phyloP scores from a whole-genome alignment of 2,888 invertebrate species.

The Ophion ellenae region DNA sequence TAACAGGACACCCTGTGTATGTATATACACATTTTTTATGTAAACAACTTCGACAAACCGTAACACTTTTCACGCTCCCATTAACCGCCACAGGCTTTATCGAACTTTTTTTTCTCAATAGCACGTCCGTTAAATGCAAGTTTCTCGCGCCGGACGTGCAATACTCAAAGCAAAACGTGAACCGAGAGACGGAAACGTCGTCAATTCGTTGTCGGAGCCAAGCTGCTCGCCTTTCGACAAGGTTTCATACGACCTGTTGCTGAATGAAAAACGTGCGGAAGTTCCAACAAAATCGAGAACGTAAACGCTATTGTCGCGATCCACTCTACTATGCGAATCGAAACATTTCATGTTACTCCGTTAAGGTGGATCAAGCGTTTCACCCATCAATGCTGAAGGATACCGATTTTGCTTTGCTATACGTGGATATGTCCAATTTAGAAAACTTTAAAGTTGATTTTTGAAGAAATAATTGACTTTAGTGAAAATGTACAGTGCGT shows the following conservation, averaged over 20 bases:
- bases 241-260: conserved; percentile 1
- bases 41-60: conserved; percentile 21
- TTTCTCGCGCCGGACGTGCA: conserved; percentile 45
- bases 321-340: conserved; percentile 8
- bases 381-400: background rate
- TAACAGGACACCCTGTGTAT: no score
- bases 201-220: conserved; percentile 6
- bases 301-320: conserved; percentile 53
- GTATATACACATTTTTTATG: background rate
- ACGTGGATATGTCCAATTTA: background rate
- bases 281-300: conserved; percentile 46
- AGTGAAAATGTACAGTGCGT: no score
- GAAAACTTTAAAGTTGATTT: no score
- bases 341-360: background rate
- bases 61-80: conserved; percentile 26
- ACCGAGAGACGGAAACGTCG: conserved; percentile 17
- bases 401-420: background rate
- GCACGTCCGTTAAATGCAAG: conserved; percentile 26
- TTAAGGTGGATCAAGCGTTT: background rate
- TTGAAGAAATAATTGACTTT: no score
- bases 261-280: conserved; percentile 44
- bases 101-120: conserved; percentile 36
- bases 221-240: background rate
- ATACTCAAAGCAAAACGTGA: conserved; percentile 53
- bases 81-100: conserved; percentile 34